Evolutionary conservation across 1,140 invertebrate genomes (phyloP).

Genomic region (Helicoverpa armigera): DNA sequence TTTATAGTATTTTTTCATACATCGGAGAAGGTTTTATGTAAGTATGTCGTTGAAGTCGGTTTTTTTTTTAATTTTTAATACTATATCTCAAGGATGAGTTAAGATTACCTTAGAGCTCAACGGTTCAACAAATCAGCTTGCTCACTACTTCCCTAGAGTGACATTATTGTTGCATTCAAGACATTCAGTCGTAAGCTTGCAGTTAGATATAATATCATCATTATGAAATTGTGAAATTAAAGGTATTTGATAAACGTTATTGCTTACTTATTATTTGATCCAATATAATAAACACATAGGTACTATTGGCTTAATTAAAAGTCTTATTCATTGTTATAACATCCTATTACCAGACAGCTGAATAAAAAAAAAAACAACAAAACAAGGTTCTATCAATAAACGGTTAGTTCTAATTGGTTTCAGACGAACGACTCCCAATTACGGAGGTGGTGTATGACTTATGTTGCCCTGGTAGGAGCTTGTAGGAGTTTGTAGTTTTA

Average conservation of each 20-base stretch:
- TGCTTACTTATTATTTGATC: too few species aligned
- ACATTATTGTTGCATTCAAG: too few species aligned
- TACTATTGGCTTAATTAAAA: neutral
- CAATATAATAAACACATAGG: too few species aligned
- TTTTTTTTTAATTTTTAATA: too few species aligned
- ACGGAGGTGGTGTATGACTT: conserved; percentile 8
- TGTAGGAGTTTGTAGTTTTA: neutral
- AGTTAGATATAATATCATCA: neutral
- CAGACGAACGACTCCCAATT: conserved; percentile 32
- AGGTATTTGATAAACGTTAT: neutral
- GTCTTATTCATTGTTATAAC: neutral
- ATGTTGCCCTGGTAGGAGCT: conserved; percentile 15
- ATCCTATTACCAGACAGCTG: neutral
- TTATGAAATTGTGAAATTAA: neutral
- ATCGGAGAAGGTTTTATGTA: too few species aligned
- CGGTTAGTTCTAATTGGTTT: conserved; percentile 45
- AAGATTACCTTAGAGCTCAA: too few species aligned
- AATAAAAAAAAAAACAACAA: conserved; percentile 14
- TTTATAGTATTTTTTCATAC: too few species aligned
- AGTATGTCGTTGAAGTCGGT: too few species aligned
- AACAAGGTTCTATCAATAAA: conserved; percentile 32
- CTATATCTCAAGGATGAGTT: too few species aligned
- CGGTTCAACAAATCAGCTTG: too few species aligned
- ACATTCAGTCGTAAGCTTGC: neutral
- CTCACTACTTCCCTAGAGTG: neutral